phyloP scores from a whole-genome alignment of 2,888 invertebrate species.

The Platycheirus albimanus region DNA sequence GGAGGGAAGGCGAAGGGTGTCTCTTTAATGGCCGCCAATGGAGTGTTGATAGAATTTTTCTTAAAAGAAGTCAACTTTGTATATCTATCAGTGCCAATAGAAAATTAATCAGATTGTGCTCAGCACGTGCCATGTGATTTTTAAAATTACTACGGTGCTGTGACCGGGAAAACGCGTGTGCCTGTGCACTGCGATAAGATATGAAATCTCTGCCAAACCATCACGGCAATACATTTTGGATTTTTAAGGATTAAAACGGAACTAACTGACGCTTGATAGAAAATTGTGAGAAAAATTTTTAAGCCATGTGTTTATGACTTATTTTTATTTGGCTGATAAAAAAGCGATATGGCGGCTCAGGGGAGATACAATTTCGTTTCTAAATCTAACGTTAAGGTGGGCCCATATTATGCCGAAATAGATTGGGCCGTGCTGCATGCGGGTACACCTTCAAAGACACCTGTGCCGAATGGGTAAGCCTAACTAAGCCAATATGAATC shows the following conservation, averaged over 20 bases:
- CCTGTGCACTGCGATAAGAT: conserved; percentile 22
- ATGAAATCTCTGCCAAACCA: neutral
- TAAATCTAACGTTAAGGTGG: too few relatives aligned
- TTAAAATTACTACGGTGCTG: conserved; percentile 23
- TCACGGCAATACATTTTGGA: conserved; percentile 5
- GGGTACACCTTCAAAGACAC: too few relatives aligned
- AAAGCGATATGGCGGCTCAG: too few relatives aligned
- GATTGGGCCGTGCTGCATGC: too few relatives aligned
- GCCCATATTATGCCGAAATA: too few relatives aligned
- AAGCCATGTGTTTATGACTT: neutral
- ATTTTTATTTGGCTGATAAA: neutral
- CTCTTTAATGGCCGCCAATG: neutral
- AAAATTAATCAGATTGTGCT: conserved; percentile 49
- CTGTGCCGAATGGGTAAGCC: too few relatives aligned
- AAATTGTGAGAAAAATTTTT: conserved; percentile 17
- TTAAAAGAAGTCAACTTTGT: conserved; percentile 29
- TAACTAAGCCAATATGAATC: too few relatives aligned
- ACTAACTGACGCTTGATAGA: neutral
- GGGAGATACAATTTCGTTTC: too few relatives aligned
- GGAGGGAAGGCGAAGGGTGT: too few relatives aligned
- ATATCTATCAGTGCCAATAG: conserved; percentile 51
- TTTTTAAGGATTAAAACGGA: neutral
- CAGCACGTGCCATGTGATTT: conserved; percentile 47
- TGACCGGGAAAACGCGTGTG: neutral
- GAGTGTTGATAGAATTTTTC: conserved; percentile 34